Base-by-base conservation (phyloP, 2,888 invertebrate species). In the Nysson spinosus region DNA sequence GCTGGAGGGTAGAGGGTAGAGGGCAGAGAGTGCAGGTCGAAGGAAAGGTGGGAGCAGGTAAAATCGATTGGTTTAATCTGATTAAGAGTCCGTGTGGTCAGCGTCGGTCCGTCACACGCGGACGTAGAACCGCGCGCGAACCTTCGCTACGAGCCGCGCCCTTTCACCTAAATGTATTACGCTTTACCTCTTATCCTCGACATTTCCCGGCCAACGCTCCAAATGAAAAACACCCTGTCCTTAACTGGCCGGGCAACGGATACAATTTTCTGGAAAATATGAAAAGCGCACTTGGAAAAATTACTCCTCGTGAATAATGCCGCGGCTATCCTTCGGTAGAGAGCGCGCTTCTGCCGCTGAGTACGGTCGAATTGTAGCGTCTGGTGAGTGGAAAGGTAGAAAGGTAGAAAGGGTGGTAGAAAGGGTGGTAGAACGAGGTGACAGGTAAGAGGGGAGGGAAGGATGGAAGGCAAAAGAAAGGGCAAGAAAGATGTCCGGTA, bases 31-130 rank as follows among this genome's bases (percentile, higher is more conserved):
- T 7, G 35, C 14, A n/a, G 35, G 35, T 22, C 58, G 32, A 40
- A 37, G 30, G 55, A 44, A 34, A 30, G 1, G 19, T 22, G 58
- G 26, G 39, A 22, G 52, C 28, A 54, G 43, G 30, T 51, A 66
- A 72, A 77, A 79, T 81, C 81, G 72, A 81, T 80, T 64, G 52
- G 44, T 17, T 46, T 77, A 77, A 81, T 81, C 79, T 70, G 81
- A 81, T 81, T 81, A 79, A 78, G 76, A 76, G 67, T 68, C 62
- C 35, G 54, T 49, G 40, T 32, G 47, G n/a, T n/a, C n/a, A n/a
- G 69, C 32, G 57, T 58, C 54, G 42, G 64, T 34, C 50, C 47
- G 57, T 42, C 50, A 47, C 39, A 24, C 42, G 52, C 9, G 57
- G 49, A 34, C 47, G 35, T 22, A 51, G 28, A n/a, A n/a, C n/a